A percentile compares a stretch with the other conserved stretches of the same genome.
Conservation (phyloP, 2,113 vertebrate species). For the Pontoporia blainvillei region DNA sequence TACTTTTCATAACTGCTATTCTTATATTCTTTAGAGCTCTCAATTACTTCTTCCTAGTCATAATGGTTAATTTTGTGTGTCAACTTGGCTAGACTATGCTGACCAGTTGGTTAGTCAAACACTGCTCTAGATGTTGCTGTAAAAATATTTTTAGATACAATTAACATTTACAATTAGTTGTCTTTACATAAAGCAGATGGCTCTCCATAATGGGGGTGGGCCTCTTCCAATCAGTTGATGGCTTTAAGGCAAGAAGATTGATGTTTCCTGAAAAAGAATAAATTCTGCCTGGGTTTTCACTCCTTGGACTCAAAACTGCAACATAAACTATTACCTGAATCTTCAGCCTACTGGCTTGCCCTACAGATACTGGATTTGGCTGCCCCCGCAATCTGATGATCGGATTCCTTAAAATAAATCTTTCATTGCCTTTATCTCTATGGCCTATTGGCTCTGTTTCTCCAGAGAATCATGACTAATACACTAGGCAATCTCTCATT, state of each 20-base stretch:
- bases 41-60: background rate
- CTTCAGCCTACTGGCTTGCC: background rate
- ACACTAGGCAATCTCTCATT: background rate
- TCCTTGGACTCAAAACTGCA: background rate
- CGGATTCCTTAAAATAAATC: background rate
- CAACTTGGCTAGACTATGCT: background rate
- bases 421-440: background rate
- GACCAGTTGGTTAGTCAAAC: background rate
- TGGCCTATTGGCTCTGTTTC: background rate
- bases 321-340: background rate
- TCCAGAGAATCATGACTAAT: background rate
- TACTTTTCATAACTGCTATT: background rate
- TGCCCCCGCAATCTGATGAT: background rate
- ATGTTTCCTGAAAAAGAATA: background rate
- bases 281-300: background rate
- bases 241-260: background rate
- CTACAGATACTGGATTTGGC: background rate
- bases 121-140: background rate
- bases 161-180: background rate
- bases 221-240: background rate
- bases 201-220: background rate
- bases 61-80: background rate
- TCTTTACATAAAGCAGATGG: background rate
- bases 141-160: background rate
- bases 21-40: background rate